phyloP scores from a whole-genome alignment of 2,888 invertebrate genomes.

The Euclidia mi region DNA sequence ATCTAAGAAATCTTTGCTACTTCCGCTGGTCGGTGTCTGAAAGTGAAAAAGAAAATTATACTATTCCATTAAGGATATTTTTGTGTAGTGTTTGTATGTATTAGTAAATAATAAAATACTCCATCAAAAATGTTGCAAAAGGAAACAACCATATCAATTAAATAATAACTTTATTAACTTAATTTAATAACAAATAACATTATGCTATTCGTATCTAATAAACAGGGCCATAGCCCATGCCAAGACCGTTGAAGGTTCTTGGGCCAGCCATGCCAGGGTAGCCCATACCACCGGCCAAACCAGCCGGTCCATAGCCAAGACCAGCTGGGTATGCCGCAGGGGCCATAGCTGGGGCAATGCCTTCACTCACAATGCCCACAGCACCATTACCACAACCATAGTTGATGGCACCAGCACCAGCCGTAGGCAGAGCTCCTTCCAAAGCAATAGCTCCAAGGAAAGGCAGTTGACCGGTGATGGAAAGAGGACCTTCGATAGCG shows the following conservation, averaged over 20 bases:
- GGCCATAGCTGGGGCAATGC: slow-evolving; percentile 25
- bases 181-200: slow-evolving; percentile 1
- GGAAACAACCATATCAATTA: too few relatives aligned
- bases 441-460: slow-evolving; percentile 57
- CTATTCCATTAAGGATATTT: too few relatives aligned
- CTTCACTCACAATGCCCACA: slow-evolving; percentile 61
- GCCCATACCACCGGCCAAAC: slow-evolving; percentile 1
- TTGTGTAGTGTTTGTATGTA: too few relatives aligned
- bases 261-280: slow-evolving; percentile 24
- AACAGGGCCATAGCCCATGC: slow-evolving; percentile 22
- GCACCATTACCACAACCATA: slow-evolving; percentile 68
- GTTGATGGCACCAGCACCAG: slow-evolving; percentile 62
- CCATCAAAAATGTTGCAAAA: too few relatives aligned
- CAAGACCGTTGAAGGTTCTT: slow-evolving; percentile 14
- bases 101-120: too few relatives aligned
- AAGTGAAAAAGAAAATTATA: too few relatives aligned
- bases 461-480: slow-evolving; percentile 54
- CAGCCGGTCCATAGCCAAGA: slow-evolving; percentile 18
- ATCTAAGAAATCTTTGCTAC: too few relatives aligned
- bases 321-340: slow-evolving; percentile 16
- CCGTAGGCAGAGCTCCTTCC: slow-evolving; percentile 56
- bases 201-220: slow-evolving; percentile 23
- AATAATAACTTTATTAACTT: too few relatives aligned
- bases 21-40: too few relatives aligned
- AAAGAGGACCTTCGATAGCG: slow-evolving; percentile 53